Percentiles rank a stretch among this genome's conserved stretches.
Conservation (phyloP, 2,888 invertebrate species). For the Chrysolina haemoptera region DNA sequence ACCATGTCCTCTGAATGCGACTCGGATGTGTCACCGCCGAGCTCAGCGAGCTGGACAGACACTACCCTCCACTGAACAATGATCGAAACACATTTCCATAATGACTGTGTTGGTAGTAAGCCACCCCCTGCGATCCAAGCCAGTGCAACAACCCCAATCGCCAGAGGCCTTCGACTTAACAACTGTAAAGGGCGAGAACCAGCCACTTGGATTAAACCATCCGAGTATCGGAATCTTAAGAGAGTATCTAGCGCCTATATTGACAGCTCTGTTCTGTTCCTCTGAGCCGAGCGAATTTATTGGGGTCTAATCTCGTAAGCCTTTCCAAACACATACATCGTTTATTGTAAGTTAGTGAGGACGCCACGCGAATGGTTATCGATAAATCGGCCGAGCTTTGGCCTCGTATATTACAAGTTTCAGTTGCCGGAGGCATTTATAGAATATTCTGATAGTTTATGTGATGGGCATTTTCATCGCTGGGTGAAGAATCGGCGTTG, state of each 20-base stretch:
- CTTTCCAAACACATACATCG: constrained; percentile 38
- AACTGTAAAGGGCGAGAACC: constrained; percentile 32
- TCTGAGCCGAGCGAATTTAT: constrained; percentile 33
- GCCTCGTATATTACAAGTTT: constrained; percentile 39
- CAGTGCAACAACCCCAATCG: constrained; percentile 26
- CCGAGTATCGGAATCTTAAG: constrained; percentile 28
- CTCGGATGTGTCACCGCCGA: too few relatives aligned
- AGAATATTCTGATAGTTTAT: constrained; percentile 20
- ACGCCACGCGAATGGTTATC: constrained; percentile 33
- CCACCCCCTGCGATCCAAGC: neutral
- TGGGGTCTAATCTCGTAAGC: constrained; percentile 40
- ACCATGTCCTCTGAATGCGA: too few relatives aligned
- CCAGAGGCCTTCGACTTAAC: constrained; percentile 31
- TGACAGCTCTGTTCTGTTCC: constrained; percentile 38
- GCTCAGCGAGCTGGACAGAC: neutral
- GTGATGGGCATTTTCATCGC: constrained; percentile 14
- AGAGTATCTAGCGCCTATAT: constrained; percentile 27
- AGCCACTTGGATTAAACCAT: constrained; percentile 34
- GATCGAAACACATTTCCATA: constrained; percentile 19
- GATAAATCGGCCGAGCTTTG: constrained; percentile 35
- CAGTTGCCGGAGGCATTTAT: constrained; percentile 14
- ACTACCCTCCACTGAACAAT: neutral
- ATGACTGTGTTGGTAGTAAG: constrained; percentile 1
- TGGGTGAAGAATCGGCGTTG: constrained; percentile 1
- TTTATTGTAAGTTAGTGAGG: constrained; percentile 38